A percentile compares a stretch with the other conserved stretches of the same genome.
These are phyloP conservation scores for Brachylomia viminalis DNA, from an alignment of 2,888 invertebrate genomes.

Conservation along the genomic window DNA sequence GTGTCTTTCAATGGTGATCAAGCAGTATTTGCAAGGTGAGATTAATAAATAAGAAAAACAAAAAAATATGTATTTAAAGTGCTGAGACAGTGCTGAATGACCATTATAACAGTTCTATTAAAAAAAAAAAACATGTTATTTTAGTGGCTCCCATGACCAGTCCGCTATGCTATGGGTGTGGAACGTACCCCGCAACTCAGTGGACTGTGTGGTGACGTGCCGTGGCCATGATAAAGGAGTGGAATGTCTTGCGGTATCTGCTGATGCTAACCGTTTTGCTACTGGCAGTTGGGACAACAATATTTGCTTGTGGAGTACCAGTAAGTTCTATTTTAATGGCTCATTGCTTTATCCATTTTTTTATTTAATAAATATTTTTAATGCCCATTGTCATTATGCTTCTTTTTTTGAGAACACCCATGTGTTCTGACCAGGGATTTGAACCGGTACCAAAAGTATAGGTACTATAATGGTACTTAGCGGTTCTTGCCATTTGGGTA, in stretches of 20 bases:
- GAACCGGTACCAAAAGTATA: too few species aligned
- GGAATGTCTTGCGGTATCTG: conserved; percentile 95
- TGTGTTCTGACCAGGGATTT: background rate
- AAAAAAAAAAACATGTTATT: conserved; percentile 44
- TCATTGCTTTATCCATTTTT: background rate
- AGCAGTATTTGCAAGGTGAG: conserved; percentile 93
- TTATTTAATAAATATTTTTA: background rate
- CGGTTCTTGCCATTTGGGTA: too few species aligned
- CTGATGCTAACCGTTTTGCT: conserved; percentile 91
- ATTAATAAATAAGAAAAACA: background rate
- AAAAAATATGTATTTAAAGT: background rate
- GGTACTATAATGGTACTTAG: too few species aligned
- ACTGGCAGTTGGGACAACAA: conserved; percentile 98
- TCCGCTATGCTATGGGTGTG: conserved; percentile 97
- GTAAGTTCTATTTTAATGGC: conserved; percentile 79
- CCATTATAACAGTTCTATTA: background rate
- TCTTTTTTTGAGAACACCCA: too few species aligned
- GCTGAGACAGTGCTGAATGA: background rate
- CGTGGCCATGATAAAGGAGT: conserved; percentile 98
- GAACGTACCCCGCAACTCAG: conserved; percentile 93
- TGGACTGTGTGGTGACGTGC: conserved; percentile 95
- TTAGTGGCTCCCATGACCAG: conserved; percentile 97
- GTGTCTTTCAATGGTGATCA: conserved; percentile 92
- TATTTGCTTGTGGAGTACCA: conserved; percentile 97
- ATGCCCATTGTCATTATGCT: background rate